A percentile compares a stretch with the other conserved stretches of the same genome.
Evolutionary conservation across 2,113 vertebrate species (phyloP).

Genomic region (Isichthys henryi): DNA sequence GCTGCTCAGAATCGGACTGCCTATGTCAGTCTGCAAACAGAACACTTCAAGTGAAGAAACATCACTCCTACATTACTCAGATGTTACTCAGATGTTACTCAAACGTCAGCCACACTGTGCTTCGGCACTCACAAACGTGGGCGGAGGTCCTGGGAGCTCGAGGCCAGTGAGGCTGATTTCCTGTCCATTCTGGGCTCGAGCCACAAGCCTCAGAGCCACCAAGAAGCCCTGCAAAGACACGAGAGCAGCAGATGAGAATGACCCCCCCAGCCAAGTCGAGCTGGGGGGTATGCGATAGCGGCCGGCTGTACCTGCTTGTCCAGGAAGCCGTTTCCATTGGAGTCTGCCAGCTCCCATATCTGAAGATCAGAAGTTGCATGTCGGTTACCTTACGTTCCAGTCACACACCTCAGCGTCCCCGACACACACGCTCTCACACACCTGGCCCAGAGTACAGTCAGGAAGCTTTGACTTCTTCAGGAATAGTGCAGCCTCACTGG

Average conservation of each 20-base stretch:
- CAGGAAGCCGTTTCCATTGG: slow-evolving; percentile 86
- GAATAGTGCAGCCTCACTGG: slow-evolving; percentile 84
- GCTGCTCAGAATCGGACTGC: slow-evolving; percentile 69
- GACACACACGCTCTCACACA: slow-evolving; percentile 36
- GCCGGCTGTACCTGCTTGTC: slow-evolving; percentile 76
- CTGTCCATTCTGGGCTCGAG: slow-evolving; percentile 84
- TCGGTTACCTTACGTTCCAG: neutral
- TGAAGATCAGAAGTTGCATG: slow-evolving; percentile 41
- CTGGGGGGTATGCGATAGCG: neutral
- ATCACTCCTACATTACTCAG: neutral
- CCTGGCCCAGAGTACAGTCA: slow-evolving; percentile 82
- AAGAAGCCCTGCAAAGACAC: slow-evolving; percentile 76
- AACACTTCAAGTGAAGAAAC: slow-evolving; percentile 8
- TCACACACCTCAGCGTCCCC: neutral
- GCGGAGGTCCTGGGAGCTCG: slow-evolving; percentile 68
- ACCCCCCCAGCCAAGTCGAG: neutral
- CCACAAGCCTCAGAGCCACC: slow-evolving; percentile 79
- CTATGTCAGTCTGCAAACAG: slow-evolving; percentile 71
- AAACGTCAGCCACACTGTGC: neutral
- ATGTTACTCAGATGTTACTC: neutral
- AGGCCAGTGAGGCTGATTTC: slow-evolving; percentile 77
- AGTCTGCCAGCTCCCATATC: slow-evolving; percentile 97
- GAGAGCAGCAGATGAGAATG: neutral
- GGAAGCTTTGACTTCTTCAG: slow-evolving; percentile 88
- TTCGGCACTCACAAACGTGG: slow-evolving; percentile 80